phyloP scores from a whole-genome alignment of 53 echinoderm and acorn worm species.

The Apostichopus leukothele region DNA sequence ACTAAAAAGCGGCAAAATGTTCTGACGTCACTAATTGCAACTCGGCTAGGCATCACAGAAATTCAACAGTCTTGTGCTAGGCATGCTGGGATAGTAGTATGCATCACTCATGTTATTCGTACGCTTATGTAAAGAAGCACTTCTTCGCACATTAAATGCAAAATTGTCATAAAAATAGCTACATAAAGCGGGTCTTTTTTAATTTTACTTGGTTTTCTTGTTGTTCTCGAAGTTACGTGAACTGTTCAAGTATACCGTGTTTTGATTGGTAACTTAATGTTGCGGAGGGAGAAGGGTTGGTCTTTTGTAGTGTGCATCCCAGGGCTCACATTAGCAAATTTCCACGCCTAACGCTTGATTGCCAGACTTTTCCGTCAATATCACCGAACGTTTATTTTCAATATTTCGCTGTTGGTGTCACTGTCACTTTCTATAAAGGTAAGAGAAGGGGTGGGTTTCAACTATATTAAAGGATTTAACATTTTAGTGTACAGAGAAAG shows the following conservation, averaged over 20 bases:
- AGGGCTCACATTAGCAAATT: constrained; percentile 32
- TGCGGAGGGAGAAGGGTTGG: constrained; percentile 44
- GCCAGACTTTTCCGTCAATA: background rate
- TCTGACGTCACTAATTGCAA: background rate
- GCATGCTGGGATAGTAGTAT: background rate
- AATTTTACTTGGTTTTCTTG: background rate
- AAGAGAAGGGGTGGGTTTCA: background rate
- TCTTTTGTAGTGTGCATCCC: constrained; percentile 39
- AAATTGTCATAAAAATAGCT: background rate
- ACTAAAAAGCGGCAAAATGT: constrained; percentile 9
- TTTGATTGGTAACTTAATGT: background rate
- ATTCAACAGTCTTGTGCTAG: no score
- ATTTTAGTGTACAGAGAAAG: background rate
- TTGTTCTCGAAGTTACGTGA: background rate
- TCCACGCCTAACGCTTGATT: constrained; percentile 28
- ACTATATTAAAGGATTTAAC: background rate
- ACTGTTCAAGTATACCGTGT: background rate
- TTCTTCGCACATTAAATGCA: background rate
- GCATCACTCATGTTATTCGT: constrained; percentile 18
- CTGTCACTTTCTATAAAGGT: background rate
- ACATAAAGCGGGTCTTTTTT: background rate
- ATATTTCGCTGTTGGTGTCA: background rate
- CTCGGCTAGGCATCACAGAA: no score
- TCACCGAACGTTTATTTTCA: background rate
- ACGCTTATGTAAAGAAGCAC: constrained; percentile 16